phyloP scores from a whole-genome alignment of 2,797 vertebrate genomes.

The Squalus acanthias region DNA sequence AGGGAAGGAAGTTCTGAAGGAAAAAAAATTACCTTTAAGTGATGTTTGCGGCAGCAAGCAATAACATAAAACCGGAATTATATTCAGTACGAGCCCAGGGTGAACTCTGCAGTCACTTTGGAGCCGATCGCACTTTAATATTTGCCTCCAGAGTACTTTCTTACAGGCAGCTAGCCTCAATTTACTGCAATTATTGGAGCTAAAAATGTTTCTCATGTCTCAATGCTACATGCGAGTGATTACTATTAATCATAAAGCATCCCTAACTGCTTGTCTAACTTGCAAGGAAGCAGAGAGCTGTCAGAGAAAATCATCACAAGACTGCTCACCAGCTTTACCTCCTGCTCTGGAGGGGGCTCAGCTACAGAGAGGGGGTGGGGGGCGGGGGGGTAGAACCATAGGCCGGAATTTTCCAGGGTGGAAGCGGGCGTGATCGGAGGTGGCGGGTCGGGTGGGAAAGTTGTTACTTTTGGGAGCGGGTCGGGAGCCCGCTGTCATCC shows the following conservation, averaged over 20 bases:
- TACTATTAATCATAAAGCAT: constrained; percentile 24
- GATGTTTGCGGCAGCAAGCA: neutral
- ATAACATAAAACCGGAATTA: neutral
- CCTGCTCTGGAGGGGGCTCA: neutral
- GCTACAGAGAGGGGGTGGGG: too few relatives aligned
- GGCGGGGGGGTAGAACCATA: neutral
- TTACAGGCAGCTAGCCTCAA: constrained; percentile 29
- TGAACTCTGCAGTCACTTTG: constrained; percentile 21
- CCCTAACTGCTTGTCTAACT: constrained; percentile 17
- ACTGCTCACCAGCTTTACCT: neutral
- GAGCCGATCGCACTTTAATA: constrained; percentile 20
- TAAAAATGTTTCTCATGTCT: constrained; percentile 31
- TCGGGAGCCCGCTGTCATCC: too few relatives aligned
- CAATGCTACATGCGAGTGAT: constrained; percentile 29
- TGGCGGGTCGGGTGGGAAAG: too few relatives aligned
- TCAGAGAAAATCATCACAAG: constrained; percentile 22
- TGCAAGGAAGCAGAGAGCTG: neutral
- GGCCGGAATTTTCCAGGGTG: too few relatives aligned
- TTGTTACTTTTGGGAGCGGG: too few relatives aligned
- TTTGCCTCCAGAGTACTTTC: constrained; percentile 18
- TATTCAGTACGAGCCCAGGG: neutral
- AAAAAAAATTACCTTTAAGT: neutral
- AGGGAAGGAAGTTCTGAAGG: neutral
- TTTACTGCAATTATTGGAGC: constrained; percentile 31
- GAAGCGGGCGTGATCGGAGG: too few relatives aligned